Conservation (phyloP, 2,797 vertebrate species). For the Hirundo rustica region DNA sequence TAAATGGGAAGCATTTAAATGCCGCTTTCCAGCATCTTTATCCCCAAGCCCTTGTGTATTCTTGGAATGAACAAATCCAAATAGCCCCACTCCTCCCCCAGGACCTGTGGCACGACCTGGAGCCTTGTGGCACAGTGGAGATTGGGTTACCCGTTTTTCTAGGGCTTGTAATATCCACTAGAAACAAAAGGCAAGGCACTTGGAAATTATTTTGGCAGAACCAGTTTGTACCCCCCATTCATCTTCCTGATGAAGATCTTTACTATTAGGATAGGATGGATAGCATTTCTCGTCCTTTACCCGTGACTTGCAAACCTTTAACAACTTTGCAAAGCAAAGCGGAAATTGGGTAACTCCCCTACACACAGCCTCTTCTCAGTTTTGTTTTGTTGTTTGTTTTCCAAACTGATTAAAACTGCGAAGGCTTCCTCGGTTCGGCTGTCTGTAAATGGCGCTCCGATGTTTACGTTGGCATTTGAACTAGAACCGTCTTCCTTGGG, state of each 20-base stretch:
- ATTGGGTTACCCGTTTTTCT: not conserved
- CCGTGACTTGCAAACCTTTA: not conserved
- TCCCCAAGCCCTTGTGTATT: not conserved
- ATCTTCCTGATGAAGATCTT: not conserved
- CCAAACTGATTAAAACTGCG: not conserved
- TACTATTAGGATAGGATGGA: not conserved
- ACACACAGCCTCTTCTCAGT: not conserved
- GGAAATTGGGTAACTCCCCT: not conserved
- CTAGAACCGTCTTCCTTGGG: not conserved
- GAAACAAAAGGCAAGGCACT: not conserved
- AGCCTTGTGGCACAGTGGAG: not conserved
- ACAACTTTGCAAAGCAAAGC: not conserved
- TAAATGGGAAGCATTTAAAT: not conserved
- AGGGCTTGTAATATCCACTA: not conserved
- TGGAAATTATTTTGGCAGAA: not conserved
- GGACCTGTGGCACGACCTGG: not conserved
- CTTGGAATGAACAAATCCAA: not conserved
- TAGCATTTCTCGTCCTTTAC: not conserved
- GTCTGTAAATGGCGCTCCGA: not conserved
- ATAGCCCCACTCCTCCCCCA: not conserved
- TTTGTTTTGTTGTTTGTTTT: not conserved
- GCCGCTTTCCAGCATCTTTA: not conserved
- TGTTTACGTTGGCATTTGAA: constrained; percentile 23
- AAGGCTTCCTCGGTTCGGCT: not conserved
- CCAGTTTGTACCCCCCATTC: not conserved